Percentiles rank a stretch among this genome's conserved stretches.
Conservation (phyloP, 2,797 vertebrate species). For the Danio albolineatus region DNA sequence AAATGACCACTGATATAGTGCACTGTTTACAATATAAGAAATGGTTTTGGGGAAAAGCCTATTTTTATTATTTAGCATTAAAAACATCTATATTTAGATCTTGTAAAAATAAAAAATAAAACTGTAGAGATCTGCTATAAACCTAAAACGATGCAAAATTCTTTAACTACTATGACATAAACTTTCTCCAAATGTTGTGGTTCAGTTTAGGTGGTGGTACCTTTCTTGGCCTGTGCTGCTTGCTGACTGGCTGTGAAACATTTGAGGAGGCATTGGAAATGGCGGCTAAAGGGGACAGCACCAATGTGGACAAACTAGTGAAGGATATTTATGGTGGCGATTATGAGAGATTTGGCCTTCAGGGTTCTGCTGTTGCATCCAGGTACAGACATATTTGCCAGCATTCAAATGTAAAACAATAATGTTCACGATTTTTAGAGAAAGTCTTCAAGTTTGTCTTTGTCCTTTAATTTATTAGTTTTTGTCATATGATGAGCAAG, state of each 20-base stretch:
- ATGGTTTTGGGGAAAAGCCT: too few relatives aligned
- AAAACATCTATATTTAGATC: neutral
- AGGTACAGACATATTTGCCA: conserved; percentile 73
- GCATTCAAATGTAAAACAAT: neutral
- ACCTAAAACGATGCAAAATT: neutral
- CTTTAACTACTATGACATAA: too few relatives aligned
- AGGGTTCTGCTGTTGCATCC: conserved; percentile 88
- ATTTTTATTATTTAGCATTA: neutral
- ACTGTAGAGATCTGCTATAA: neutral
- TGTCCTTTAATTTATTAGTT: conserved; percentile 69
- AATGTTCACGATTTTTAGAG: neutral
- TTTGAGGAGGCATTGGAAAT: conserved; percentile 91
- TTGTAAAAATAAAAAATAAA: too few relatives aligned
- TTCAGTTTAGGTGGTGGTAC: conserved; percentile 88
- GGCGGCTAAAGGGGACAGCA: conserved; percentile 89
- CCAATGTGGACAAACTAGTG: conserved; percentile 87
- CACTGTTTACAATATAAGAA: too few relatives aligned
- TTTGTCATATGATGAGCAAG: conserved; percentile 92
- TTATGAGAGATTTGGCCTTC: conserved; percentile 87
- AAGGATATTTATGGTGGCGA: conserved; percentile 90
- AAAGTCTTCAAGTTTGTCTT: neutral
- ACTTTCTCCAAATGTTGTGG: conserved; percentile 2
- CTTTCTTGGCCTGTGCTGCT: conserved; percentile 87
- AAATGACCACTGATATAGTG: too few relatives aligned
- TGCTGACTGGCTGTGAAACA: conserved; percentile 88